phyloP scores from a whole-genome alignment of 2,113 vertebrate genomes.

The Chlorodrepanis virens region DNA sequence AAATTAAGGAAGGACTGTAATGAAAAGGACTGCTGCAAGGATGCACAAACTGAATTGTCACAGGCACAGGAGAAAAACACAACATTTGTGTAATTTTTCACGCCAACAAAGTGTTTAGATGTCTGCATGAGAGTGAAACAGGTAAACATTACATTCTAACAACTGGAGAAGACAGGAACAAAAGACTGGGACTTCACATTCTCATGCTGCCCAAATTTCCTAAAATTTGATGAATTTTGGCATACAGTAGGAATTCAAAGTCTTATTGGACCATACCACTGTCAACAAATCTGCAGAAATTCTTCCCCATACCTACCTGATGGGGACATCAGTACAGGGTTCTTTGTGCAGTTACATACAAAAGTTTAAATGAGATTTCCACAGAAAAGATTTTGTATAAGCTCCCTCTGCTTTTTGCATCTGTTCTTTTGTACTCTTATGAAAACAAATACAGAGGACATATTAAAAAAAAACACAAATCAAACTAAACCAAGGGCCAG shows the following conservation, averaged over 20 bases:
- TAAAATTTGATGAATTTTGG: background rate
- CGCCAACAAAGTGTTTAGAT: background rate
- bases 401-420: background rate
- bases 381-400: background rate
- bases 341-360: background rate
- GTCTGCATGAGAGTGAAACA: background rate
- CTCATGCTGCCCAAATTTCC: background rate
- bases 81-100: background rate
- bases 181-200: background rate
- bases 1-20: background rate
- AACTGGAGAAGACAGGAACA: background rate
- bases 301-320: background rate
- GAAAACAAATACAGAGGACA: constrained; percentile 24
- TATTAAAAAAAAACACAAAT: constrained; percentile 20
- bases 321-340: background rate
- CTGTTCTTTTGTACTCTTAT: background rate
- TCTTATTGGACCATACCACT: background rate
- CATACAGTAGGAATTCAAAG: background rate
- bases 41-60: background rate
- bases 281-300: background rate
- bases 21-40: background rate
- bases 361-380: background rate
- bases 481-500: constrained; percentile 23
- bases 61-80: background rate
- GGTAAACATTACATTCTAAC: background rate